A percentile compares a stretch with the other conserved stretches of the same genome.
phyloP scores from a whole-genome alignment of 2,888 invertebrate genomes.

The Sialis lutaria region DNA sequence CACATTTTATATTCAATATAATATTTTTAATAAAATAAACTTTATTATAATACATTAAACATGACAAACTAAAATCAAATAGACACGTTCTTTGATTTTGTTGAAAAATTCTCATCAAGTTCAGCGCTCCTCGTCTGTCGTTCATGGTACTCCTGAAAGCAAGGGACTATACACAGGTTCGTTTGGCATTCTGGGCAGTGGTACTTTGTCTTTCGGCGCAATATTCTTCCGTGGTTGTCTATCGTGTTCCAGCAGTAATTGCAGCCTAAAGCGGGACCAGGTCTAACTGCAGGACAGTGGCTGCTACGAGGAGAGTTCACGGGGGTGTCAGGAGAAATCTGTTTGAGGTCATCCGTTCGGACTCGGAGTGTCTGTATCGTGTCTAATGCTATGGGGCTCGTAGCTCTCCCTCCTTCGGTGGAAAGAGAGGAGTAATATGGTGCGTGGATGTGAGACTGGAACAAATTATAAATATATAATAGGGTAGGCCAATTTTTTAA shows the following conservation, averaged over 20 bases:
- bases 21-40: too few species aligned
- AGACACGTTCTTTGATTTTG: too few species aligned
- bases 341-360: slow-evolving; percentile 31
- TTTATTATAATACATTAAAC: too few species aligned
- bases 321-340: slow-evolving; percentile 43
- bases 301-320: slow-evolving; percentile 38
- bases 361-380: slow-evolving; percentile 24
- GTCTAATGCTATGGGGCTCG: not conserved
- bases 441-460: too few species aligned
- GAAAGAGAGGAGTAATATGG: not conserved
- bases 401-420: not conserved
- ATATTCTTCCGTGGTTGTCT: slow-evolving; percentile 62
- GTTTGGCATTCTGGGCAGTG: slow-evolving; percentile 82
- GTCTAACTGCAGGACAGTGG: slow-evolving; percentile 68
- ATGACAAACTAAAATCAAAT: too few species aligned
- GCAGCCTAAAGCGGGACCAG: slow-evolving; percentile 72
- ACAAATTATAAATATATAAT: too few species aligned
- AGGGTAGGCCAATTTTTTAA: too few species aligned
- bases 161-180: slow-evolving; percentile 77
- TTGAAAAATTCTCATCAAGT: slow-evolving; percentile 5
- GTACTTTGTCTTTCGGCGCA: slow-evolving; percentile 74
- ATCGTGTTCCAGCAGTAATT: slow-evolving; percentile 86
- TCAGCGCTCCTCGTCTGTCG: slow-evolving; percentile 26
- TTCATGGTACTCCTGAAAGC: slow-evolving; percentile 74
- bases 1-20: too few species aligned